phyloP scores from a whole-genome alignment of 2,113 vertebrate genomes.

The Melozone crissalis region DNA sequence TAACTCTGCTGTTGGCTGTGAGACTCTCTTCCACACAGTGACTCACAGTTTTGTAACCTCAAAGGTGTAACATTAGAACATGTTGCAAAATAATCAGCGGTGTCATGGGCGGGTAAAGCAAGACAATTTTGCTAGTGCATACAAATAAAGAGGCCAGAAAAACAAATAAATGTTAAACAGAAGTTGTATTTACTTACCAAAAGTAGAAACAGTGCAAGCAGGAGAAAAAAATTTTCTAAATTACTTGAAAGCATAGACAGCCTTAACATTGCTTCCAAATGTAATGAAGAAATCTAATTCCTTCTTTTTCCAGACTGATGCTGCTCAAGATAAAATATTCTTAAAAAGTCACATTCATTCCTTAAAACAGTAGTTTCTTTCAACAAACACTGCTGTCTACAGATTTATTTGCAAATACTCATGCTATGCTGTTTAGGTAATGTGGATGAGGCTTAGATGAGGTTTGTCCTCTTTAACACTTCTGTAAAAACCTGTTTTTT shows the following conservation, averaged over 20 bases:
- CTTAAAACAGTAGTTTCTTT: neutral
- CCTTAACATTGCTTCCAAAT: neutral
- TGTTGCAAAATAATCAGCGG: neutral
- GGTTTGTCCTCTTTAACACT: neutral
- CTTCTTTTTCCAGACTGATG: neutral
- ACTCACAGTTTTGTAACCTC: neutral
- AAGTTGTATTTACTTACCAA: neutral
- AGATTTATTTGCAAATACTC: neutral
- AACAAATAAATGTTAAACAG: neutral
- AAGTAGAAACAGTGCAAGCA: neutral
- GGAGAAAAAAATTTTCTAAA: neutral
- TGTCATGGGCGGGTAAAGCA: neutral
- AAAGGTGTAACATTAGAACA: neutral
- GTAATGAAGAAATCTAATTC: neutral
- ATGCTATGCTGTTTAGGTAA: neutral
- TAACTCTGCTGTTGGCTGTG: neutral
- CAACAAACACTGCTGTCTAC: neutral
- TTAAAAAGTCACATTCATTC: neutral
- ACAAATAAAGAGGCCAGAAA: neutral
- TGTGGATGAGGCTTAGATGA: neutral
- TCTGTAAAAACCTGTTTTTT: neutral
- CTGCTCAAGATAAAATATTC: neutral
- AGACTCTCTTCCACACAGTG: neutral
- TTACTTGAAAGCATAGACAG: neutral
- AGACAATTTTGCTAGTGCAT: neutral